phyloP scores from a whole-genome alignment of 1,140 invertebrate genomes.

The Drosophila nebulosa region DNA sequence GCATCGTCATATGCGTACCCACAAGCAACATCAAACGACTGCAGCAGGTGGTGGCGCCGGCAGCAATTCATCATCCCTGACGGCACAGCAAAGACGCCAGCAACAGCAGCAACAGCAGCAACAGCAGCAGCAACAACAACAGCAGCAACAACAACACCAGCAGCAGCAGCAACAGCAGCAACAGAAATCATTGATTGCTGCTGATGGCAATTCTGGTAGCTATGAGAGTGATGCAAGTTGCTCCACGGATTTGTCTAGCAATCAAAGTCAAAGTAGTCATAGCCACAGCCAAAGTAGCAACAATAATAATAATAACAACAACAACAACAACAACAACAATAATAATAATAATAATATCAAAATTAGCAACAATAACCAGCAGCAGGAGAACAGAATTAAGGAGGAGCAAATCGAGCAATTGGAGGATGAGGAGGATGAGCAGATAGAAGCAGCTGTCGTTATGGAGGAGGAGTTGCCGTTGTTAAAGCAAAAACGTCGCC shows the following conservation, averaged over 20 bases:
- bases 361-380: slow-evolving; percentile 50
- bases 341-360: slow-evolving; percentile 62
- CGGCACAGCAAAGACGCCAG: slow-evolving; percentile 80
- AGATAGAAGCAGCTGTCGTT: not conserved
- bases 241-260: slow-evolving; percentile 75
- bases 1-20: slow-evolving; percentile 91
- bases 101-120: slow-evolving; percentile 71
- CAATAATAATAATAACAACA: slow-evolving; percentile 32
- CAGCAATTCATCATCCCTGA: slow-evolving; percentile 1
- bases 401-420: not conserved
- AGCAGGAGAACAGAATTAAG: slow-evolving; percentile 22
- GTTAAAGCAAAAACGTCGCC: slow-evolving; percentile 31
- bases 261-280: slow-evolving; percentile 41
- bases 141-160: slow-evolving; percentile 4
- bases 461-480: not conserved
- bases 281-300: slow-evolving; percentile 40
- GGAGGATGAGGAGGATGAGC: slow-evolving; percentile 6
- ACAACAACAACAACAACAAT: slow-evolving; percentile 48
- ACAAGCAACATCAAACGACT: slow-evolving; percentile 82
- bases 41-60: slow-evolving; percentile 24
- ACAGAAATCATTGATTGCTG: slow-evolving; percentile 26
- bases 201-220: slow-evolving; percentile 50
- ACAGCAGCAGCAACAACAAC: slow-evolving; percentile 11
- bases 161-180: slow-evolving; percentile 17
- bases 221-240: slow-evolving; percentile 80